Percentiles rank a stretch among this genome's conserved stretches.
phyloP scores from a whole-genome alignment of 2,113 vertebrate species.

The Hippocampus comes region DNA sequence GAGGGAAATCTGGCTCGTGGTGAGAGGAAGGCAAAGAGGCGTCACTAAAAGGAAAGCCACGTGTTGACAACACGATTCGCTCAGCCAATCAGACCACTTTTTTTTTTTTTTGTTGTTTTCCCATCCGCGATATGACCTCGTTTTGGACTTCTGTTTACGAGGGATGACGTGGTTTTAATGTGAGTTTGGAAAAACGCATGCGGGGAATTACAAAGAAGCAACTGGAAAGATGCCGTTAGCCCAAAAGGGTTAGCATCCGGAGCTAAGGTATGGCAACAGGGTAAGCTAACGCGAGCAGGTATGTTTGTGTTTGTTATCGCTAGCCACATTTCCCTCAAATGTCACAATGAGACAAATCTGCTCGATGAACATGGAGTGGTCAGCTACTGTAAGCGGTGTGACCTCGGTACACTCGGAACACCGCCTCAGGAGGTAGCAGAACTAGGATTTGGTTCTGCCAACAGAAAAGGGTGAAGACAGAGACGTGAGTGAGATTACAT shows the following conservation, averaged over 20 bases:
- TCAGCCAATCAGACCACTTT: conserved; percentile 31
- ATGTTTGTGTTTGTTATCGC: background rate
- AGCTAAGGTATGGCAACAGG: background rate
- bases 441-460: background rate
- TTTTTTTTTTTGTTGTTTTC: background rate
- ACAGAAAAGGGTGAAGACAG: background rate
- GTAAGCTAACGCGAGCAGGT: background rate
- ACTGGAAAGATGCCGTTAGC: background rate
- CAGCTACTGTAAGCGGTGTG: too few relatives aligned
- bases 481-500: background rate
- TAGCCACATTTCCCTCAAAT: background rate
- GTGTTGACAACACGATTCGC: conserved; percentile 31
- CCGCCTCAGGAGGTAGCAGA: too few relatives aligned
- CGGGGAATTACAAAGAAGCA: conserved; percentile 1
- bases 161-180: conserved; percentile 19
- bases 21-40: conserved; percentile 37
- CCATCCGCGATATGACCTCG: conserved; percentile 14
- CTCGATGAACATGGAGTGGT: background rate
- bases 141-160: conserved; percentile 26
- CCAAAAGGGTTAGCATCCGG: background rate
- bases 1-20: conserved; percentile 35
- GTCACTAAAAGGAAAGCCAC: conserved; percentile 11
- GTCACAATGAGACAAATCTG: background rate
- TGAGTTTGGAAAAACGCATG: conserved; percentile 22
- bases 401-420: too few relatives aligned